Percentiles rank a stretch among this genome's conserved stretches.
Conservation (phyloP, 2,888 invertebrate species). For the Andrena bicolor region DNA sequence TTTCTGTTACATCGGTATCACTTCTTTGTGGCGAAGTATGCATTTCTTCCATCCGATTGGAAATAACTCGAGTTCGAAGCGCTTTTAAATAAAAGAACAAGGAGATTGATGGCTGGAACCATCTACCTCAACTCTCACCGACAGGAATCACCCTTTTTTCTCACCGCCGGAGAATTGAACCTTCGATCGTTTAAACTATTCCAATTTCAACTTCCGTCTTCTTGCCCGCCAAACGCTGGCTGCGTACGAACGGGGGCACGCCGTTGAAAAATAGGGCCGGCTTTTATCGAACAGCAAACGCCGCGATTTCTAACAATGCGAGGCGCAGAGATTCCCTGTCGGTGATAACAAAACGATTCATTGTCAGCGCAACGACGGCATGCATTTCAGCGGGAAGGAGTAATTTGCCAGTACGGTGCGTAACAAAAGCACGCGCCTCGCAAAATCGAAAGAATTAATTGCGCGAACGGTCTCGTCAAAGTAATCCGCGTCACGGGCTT, state of each 20-base stretch:
- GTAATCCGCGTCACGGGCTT: neutral
- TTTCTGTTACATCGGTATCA: too few relatives aligned
- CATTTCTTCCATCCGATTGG: too few relatives aligned
- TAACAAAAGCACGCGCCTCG: neutral
- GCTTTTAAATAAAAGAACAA: neutral
- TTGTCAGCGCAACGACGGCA: neutral
- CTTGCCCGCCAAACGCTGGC: neutral
- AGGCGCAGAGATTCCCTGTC: neutral
- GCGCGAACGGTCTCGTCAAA: neutral
- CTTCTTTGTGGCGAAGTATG: too few relatives aligned
- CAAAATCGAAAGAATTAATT: conserved; percentile 12
- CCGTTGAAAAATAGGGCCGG: neutral
- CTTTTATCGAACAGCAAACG: conserved; percentile 15
- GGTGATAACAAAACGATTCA: neutral
- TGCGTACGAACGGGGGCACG: neutral
- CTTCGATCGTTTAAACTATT: neutral
- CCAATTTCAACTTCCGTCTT: neutral
- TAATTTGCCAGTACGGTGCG: neutral
- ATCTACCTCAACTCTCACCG: neutral
- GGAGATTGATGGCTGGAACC: neutral
- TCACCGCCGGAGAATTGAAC: neutral
- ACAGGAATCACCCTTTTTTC: neutral
- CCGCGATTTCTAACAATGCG: conserved; percentile 9
- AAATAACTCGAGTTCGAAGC: too few relatives aligned
- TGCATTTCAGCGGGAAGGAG: conserved; percentile 12